Evolutionary conservation across 2,888 invertebrate genomes (phyloP).

Genomic region (Seira sanloemensis): DNA sequence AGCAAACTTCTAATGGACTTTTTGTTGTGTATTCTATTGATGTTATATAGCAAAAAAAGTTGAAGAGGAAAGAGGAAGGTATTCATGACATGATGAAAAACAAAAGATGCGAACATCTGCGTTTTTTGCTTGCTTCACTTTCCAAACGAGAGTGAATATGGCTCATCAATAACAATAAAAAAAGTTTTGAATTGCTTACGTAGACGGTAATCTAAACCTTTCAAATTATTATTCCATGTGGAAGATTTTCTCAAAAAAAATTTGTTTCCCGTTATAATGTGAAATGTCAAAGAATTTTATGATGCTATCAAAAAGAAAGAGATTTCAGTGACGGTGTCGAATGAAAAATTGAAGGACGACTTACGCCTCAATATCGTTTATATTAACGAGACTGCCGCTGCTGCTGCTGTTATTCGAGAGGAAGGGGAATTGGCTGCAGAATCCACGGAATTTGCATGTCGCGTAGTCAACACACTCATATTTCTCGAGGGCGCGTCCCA

Average conservation of each 20-base stretch:
- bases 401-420: constrained; percentile 6
- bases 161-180: background rate
- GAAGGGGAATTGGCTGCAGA: constrained; percentile 57
- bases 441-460: constrained; percentile 62
- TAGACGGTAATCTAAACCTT: constrained; percentile 14
- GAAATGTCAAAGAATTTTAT: background rate
- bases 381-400: background rate
- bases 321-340: background rate
- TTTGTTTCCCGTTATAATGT: background rate
- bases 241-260: background rate
- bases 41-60: background rate
- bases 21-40: background rate
- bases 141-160: background rate
- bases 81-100: background rate
- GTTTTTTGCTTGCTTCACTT: background rate
- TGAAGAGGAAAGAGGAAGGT: background rate
- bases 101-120: constrained; percentile 14
- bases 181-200: background rate
- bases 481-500: constrained; percentile 63
- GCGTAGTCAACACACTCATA: constrained; percentile 69
- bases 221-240: background rate
- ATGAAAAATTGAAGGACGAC: constrained; percentile 15
- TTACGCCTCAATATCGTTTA: constrained; percentile 42
- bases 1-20: background rate
- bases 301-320: background rate